These are phyloP conservation scores for Anolis sagrei DNA, from an alignment of 2,113 vertebrate genomes.

Conservation along the genomic window DNA sequence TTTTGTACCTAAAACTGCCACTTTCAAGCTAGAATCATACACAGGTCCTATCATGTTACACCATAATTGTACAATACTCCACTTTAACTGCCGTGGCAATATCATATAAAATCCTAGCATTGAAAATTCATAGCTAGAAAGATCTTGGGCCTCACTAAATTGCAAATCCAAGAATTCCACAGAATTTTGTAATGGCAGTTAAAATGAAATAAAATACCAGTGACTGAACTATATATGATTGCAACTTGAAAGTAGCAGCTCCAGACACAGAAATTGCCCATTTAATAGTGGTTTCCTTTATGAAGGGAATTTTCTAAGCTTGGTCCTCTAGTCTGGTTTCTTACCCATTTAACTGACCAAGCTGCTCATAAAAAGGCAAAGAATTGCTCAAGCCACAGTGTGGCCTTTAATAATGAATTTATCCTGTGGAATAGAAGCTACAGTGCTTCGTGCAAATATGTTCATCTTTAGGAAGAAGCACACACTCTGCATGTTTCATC, in stretches of 20 bases:
- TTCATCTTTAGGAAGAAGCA: constrained; percentile 10
- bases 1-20: no score
- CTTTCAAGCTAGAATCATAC: no score
- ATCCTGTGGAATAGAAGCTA: background rate
- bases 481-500: background rate
- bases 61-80: no score
- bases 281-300: constrained; percentile 36
- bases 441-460: background rate
- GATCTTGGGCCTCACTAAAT: background rate
- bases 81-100: no score
- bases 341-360: background rate
- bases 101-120: no score
- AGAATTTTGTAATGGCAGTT: no score
- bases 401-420: background rate
- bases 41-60: no score
- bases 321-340: constrained; percentile 25
- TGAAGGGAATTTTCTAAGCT: constrained; percentile 29
- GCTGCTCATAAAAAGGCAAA: background rate
- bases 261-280: constrained; percentile 52
- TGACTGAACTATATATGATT: no score
- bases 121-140: background rate
- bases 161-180: no score
- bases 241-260: background rate
- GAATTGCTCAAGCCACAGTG: background rate
- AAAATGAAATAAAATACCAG: no score